A percentile compares a stretch with the other conserved stretches of the same genome.
Evolutionary conservation across 2,888 invertebrate species (phyloP).

Genomic region (Pelosia muscerda): DNA sequence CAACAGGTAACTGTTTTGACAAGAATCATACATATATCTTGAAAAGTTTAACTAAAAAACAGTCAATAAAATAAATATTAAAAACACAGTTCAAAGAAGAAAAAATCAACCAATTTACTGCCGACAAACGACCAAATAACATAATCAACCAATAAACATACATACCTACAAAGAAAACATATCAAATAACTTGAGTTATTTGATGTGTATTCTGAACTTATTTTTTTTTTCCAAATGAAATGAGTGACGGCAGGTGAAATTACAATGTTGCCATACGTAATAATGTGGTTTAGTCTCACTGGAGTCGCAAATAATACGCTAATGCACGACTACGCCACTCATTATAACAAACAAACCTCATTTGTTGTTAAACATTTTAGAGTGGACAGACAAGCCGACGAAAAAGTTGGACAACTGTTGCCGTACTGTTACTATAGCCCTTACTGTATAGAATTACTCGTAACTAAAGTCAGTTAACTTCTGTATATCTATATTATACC

Average conservation of each 20-base stretch:
- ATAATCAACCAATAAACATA: neutral
- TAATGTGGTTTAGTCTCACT: constrained; percentile 43
- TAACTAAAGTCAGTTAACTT: no score
- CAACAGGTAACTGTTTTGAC: no score
- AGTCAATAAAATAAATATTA: neutral
- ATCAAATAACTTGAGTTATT: neutral
- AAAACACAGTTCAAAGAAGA: neutral
- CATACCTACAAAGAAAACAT: constrained; percentile 10
- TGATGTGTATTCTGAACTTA: neutral
- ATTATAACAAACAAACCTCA: constrained; percentile 61
- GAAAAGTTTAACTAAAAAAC: no score
- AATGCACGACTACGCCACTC: constrained; percentile 56
- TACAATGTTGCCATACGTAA: constrained; percentile 33
- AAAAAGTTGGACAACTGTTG: constrained; percentile 23
- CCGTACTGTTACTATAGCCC: neutral
- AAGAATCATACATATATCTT: no score
- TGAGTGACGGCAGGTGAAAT: constrained; percentile 38
- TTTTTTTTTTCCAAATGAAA: constrained; percentile 35
- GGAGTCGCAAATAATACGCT: constrained; percentile 56
- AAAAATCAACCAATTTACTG: neutral
- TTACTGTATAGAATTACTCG: no score
- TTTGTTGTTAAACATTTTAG: constrained; percentile 55
- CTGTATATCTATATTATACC: no score
- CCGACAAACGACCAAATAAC: neutral
- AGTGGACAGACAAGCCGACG: constrained; percentile 41